These are phyloP conservation scores for Lanius ludovicianus DNA, from an alignment of 2,113 vertebrate species.

Conservation along the genomic window DNA sequence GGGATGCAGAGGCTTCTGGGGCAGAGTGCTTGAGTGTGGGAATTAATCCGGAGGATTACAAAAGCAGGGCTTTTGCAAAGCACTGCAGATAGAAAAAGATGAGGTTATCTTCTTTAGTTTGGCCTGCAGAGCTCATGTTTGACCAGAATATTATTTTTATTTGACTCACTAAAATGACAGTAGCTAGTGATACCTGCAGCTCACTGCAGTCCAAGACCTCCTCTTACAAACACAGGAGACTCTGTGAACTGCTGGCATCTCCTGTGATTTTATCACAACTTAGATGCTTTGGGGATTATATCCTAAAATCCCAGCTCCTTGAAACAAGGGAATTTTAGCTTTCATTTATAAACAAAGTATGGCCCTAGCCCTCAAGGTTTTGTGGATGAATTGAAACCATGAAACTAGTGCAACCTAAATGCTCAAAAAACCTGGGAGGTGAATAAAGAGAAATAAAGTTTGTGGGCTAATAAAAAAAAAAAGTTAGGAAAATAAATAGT, in stretches of 20 bases:
- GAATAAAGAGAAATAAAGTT: slow-evolving; percentile 19
- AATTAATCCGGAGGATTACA: background rate
- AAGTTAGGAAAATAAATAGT: background rate
- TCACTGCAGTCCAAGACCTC: background rate
- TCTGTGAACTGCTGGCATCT: background rate
- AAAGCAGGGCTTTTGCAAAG: background rate
- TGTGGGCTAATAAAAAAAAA: background rate
- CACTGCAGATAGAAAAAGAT: background rate
- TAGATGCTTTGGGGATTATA: background rate
- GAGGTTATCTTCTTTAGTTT: background rate
- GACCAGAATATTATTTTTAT: slow-evolving; percentile 7
- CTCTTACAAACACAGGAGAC: background rate
- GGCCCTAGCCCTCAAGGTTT: slow-evolving; percentile 1
- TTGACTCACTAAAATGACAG: slow-evolving; percentile 10
- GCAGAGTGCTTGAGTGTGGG: background rate
- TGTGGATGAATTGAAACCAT: background rate
- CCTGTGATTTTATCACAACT: slow-evolving; percentile 10
- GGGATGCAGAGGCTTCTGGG: background rate
- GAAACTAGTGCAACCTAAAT: background rate
- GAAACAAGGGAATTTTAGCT: background rate
- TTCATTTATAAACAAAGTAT: slow-evolving; percentile 49
- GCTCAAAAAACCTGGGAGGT: background rate
- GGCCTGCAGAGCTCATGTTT: slow-evolving; percentile 1
- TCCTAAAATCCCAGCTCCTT: slow-evolving; percentile 18
- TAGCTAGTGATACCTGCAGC: slow-evolving; percentile 12